Evolutionary conservation across 2,797 vertebrate genomes (phyloP).

Genomic region (Pseudopleuronectes americanus): DNA sequence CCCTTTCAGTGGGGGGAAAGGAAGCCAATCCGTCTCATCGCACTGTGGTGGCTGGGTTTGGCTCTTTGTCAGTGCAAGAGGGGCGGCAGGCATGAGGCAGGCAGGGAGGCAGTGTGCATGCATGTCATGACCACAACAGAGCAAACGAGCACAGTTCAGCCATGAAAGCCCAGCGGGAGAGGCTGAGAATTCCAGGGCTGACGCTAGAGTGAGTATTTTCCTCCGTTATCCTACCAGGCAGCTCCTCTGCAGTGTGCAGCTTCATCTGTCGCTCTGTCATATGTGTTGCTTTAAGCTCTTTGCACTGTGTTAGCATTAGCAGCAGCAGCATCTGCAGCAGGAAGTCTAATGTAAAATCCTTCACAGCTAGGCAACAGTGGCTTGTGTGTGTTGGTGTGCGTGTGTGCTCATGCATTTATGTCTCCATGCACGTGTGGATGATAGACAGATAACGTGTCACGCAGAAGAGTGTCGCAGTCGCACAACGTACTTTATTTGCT

Average conservation of each 20-base stretch:
- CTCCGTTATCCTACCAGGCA: conserved; percentile 59
- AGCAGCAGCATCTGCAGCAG: conserved; percentile 79
- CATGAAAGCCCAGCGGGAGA: conserved; percentile 99
- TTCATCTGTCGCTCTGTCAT: conserved; percentile 62
- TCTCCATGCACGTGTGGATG: conserved; percentile 42
- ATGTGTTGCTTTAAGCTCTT: conserved; percentile 60
- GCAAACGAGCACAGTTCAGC: conserved; percentile 88
- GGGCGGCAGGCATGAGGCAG: conserved; percentile 23
- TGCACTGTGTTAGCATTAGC: conserved; percentile 81
- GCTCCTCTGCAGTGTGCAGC: conserved; percentile 56
- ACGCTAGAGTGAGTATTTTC: conserved; percentile 99
- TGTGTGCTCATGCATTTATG: conserved; percentile 18
- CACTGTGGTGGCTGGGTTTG: conserved; percentile 88
- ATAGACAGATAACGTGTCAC: conserved; percentile 54
- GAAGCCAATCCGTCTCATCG: conserved; percentile 81
- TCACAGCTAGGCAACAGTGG: conserved; percentile 81
- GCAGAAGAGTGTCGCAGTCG: conserved; percentile 77
- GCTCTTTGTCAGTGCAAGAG: conserved; percentile 90
- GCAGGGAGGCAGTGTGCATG: conserved; percentile 83
- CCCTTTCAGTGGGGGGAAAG: conserved; percentile 43
- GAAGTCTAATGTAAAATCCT: conserved; percentile 82
- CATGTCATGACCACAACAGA: conserved; percentile 96
- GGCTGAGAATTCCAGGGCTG: conserved; percentile 99
- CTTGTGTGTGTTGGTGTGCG: conserved; percentile 30
- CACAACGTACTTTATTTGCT: conserved; percentile 78